These are phyloP conservation scores for Drosophila tropicalis DNA, from an alignment of 1,140 invertebrate genomes.

Conservation along the genomic window DNA sequence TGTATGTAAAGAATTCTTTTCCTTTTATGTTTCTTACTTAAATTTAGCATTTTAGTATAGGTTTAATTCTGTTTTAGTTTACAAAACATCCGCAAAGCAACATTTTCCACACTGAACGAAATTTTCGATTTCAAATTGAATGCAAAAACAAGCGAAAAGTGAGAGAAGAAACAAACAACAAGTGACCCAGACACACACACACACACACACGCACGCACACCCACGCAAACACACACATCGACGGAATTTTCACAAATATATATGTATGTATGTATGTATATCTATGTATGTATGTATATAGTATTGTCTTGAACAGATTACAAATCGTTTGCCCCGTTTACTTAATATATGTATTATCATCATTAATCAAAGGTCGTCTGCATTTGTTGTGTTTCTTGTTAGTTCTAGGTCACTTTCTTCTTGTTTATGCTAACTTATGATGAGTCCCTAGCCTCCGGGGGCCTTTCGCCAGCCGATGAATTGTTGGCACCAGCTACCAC, in stretches of 20 bases:
- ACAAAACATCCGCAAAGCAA: slow-evolving; percentile 5
- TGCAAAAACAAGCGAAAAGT: neutral
- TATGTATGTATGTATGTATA: neutral
- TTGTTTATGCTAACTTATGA: neutral
- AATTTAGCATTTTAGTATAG: neutral
- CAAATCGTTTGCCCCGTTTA: neutral
- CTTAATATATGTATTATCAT: neutral
- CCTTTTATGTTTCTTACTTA: neutral
- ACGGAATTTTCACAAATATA: neutral
- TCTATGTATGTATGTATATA: slow-evolving; percentile 23
- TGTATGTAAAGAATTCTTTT: slow-evolving; percentile 59
- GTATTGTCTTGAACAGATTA: slow-evolving; percentile 12
- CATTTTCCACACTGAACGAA: neutral
- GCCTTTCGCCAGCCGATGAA: neutral
- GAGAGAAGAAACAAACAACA: neutral
- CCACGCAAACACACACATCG: neutral
- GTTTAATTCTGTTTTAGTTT: neutral
- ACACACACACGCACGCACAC: neutral
- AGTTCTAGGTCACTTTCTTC: neutral
- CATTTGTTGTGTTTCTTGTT: no score
- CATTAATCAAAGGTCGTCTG: neutral
- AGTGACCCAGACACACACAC: neutral
- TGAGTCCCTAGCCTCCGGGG: slow-evolving; percentile 4
- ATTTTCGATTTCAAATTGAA: neutral
- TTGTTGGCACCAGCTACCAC: slow-evolving; percentile 19